A percentile compares a stretch with the other conserved stretches of the same genome.
Evolutionary conservation across 2,888 invertebrate genomes (phyloP).

Genomic region (Thera obeliscata): DNA sequence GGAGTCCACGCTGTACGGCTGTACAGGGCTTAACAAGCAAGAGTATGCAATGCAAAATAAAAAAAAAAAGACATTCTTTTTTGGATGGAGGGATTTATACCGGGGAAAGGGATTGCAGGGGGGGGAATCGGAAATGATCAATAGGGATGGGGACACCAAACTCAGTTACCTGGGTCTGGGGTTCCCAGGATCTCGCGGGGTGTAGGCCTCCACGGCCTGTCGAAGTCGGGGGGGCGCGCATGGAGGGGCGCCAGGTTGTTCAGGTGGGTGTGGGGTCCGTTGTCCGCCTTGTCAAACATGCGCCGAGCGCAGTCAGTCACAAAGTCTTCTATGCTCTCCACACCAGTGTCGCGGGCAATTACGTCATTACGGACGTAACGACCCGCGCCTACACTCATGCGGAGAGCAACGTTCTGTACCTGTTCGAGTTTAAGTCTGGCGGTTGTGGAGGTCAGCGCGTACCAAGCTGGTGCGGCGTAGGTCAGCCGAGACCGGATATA

Average conservation of each 20-base stretch:
- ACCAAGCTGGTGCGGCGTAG: background rate
- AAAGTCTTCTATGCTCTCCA: background rate
- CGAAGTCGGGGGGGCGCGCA: background rate
- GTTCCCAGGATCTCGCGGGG: background rate
- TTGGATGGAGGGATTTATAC: no score
- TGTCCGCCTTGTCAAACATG: slow-evolving; percentile 3
- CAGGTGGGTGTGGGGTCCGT: background rate
- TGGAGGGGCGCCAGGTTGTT: background rate
- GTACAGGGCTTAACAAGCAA: no score
- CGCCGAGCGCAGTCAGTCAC: background rate
- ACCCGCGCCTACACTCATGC: background rate
- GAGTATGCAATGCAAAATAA: no score
- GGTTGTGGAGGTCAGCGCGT: background rate
- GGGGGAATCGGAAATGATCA: background rate
- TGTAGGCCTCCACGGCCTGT: background rate
- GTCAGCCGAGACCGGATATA: background rate
- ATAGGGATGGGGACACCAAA: background rate
- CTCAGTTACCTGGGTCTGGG: background rate
- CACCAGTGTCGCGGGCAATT: background rate
- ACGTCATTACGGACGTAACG: background rate
- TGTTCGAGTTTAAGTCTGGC: background rate
- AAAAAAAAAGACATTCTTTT: no score
- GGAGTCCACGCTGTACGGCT: no score
- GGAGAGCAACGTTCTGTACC: background rate
- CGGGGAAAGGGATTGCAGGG: no score